Conservation (phyloP, 2,113 vertebrate species). For the Malurus melanocephalus region DNA sequence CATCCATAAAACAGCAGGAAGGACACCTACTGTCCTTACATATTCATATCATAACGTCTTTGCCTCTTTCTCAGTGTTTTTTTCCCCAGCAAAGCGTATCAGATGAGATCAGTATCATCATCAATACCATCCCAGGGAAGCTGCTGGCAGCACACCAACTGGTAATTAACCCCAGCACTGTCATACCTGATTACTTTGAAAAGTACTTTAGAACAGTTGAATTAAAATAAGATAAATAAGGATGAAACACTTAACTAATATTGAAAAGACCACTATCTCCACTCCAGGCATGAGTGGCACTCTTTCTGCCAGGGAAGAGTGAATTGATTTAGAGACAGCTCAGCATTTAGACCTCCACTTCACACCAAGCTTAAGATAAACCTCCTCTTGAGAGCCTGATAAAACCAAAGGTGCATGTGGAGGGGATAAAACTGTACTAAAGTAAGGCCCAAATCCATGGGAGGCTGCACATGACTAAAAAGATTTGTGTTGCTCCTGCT, state of each 20-base stretch:
- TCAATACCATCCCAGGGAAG: slow-evolving; percentile 5
- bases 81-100: not conserved
- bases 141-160: slow-evolving; percentile 47
- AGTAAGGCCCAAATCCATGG: not conserved
- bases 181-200: slow-evolving; percentile 53
- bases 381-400: slow-evolving; percentile 28
- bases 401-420: not conserved
- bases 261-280: not conserved
- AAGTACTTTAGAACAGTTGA: slow-evolving; percentile 15
- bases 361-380: slow-evolving; percentile 46
- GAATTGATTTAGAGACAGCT: slow-evolving; percentile 25
- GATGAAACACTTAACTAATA: slow-evolving; percentile 35
- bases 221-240: slow-evolving; percentile 47
- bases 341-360: slow-evolving; percentile 40
- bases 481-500: not conserved
- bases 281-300: not conserved
- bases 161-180: slow-evolving; percentile 53
- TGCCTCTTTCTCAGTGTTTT: not conserved
- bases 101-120: slow-evolving; percentile 57
- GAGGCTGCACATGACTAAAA: slow-evolving; percentile 11
- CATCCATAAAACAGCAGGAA: slow-evolving; percentile 48
- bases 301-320: not conserved
- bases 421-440: not conserved
- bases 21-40: slow-evolving; percentile 54
- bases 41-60: slow-evolving; percentile 27